Conservation (phyloP, 2,888 invertebrate genomes). For the Drosophila mimetica region DNA sequence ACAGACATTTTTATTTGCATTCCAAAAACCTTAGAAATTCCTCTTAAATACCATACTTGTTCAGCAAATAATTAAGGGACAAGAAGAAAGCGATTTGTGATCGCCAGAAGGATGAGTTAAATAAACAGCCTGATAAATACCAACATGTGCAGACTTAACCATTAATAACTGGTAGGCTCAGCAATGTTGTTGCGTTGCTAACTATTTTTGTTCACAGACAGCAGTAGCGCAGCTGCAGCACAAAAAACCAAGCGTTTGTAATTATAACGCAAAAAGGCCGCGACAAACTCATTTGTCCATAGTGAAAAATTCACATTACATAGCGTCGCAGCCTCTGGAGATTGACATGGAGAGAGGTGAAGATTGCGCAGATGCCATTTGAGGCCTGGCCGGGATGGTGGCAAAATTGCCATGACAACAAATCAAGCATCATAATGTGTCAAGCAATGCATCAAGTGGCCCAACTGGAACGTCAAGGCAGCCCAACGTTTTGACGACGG, state of each 20-base stretch:
- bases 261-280: slow-evolving; percentile 64
- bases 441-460: slow-evolving; percentile 78
- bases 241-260: slow-evolving; percentile 35
- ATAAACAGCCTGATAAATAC: slow-evolving; percentile 65
- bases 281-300: slow-evolving; percentile 81
- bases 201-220: slow-evolving; percentile 58
- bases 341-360: slow-evolving; percentile 41
- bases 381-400: slow-evolving; percentile 63
- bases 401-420: slow-evolving; percentile 78
- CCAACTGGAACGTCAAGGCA: slow-evolving; percentile 55
- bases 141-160: slow-evolving; percentile 73
- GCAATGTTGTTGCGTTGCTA: slow-evolving; percentile 66
- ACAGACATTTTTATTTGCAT: slow-evolving; percentile 1
- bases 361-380: slow-evolving; percentile 58
- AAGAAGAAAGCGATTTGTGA: slow-evolving; percentile 41
- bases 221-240: slow-evolving; percentile 19
- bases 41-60: slow-evolving; percentile 2
- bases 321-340: slow-evolving; percentile 31
- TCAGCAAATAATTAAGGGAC: slow-evolving; percentile 26
- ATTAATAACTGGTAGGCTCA: slow-evolving; percentile 75
- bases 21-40: slow-evolving; percentile 11
- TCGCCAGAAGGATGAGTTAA: slow-evolving; percentile 23
- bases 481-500: slow-evolving; percentile 14
- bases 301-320: slow-evolving; percentile 78
- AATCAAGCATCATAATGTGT: slow-evolving; percentile 79